phyloP scores from a whole-genome alignment of 1,140 invertebrate genomes.

The Cyclina sinensis region DNA sequence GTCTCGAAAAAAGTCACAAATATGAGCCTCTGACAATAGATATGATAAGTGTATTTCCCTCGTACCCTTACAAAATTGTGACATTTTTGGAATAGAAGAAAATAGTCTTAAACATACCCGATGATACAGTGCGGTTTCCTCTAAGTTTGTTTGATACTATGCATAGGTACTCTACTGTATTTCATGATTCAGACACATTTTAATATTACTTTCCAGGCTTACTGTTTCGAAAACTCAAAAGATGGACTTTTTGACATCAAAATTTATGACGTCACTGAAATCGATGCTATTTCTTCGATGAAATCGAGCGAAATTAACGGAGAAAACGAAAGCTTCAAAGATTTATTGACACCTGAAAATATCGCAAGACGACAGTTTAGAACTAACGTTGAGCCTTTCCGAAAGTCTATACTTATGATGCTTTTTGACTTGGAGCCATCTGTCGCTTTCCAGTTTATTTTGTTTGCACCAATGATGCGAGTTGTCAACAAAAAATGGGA shows the following conservation, averaged over 20 bases:
- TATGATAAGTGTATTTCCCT: too few relatives aligned
- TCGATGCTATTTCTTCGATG: conserved; percentile 61
- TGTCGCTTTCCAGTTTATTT: conserved; percentile 68
- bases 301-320: background rate
- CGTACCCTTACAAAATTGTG: too few relatives aligned
- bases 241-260: conserved; percentile 76
- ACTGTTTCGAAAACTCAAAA: conserved; percentile 42
- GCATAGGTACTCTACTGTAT: too few relatives aligned
- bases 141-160: too few relatives aligned
- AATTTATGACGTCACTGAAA: conserved; percentile 75
- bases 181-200: too few relatives aligned
- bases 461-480: conserved; percentile 59
- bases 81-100: too few relatives aligned
- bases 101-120: too few relatives aligned
- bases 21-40: too few relatives aligned
- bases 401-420: conserved; percentile 69
- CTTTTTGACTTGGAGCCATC: conserved; percentile 56
- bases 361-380: conserved; percentile 39
- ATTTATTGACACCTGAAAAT: background rate
- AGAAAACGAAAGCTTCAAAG: background rate
- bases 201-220: conserved; percentile 58
- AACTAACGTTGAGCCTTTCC: conserved; percentile 29
- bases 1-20: too few relatives aligned
- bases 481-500: conserved; percentile 72
- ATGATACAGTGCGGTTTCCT: too few relatives aligned